Percentiles rank a stretch among this genome's conserved stretches.
Conservation (phyloP, 2,888 invertebrate species). For the Thysanoteuthis rhombus region DNA sequence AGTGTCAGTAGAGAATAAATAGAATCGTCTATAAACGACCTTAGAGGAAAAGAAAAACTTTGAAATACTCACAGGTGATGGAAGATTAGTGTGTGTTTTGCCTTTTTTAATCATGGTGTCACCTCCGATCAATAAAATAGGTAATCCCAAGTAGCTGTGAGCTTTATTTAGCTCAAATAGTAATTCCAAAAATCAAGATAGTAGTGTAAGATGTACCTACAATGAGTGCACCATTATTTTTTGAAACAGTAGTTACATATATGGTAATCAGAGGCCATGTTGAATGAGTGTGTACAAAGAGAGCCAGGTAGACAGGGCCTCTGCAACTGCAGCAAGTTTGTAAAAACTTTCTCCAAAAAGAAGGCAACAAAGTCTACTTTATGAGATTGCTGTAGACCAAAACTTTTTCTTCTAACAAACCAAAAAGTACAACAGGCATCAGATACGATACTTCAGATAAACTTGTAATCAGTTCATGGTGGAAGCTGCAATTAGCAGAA, state of each 20-base stretch:
- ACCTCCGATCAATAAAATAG: neutral
- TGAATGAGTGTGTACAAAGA: neutral
- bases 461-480: neutral
- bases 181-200: neutral
- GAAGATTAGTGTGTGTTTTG: neutral
- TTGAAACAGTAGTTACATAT: neutral
- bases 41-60: neutral
- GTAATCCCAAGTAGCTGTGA: neutral
- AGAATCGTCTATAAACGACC: neutral
- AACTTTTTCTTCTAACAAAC: neutral
- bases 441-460: neutral
- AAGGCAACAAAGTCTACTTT: neutral
- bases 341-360: neutral
- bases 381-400: neutral
- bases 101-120: neutral
- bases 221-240: neutral
- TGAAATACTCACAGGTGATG: neutral
- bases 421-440: neutral
- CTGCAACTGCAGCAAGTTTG: neutral
- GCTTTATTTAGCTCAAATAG: neutral
- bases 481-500: constrained; percentile 12
- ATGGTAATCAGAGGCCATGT: neutral
- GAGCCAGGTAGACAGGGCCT: neutral
- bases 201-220: neutral
- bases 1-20: neutral